phyloP scores from a whole-genome alignment of 2,113 vertebrate species.

The Laticauda laticaudata region DNA sequence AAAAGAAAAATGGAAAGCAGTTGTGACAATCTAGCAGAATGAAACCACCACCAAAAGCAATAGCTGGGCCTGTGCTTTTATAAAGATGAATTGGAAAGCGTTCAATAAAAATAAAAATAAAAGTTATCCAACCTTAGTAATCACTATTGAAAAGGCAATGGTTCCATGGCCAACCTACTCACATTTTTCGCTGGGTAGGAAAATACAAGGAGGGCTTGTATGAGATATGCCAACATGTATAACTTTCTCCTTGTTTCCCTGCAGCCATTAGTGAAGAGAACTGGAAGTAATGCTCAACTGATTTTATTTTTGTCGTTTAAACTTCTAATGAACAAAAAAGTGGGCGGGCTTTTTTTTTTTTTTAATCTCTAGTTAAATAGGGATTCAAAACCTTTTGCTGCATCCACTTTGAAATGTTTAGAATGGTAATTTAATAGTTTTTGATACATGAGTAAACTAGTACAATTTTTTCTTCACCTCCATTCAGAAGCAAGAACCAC shows the following conservation, averaged over 20 bases:
- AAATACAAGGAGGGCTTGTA: not conserved
- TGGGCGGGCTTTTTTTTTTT: not conserved
- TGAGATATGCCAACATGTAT: not conserved
- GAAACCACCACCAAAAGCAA: not conserved
- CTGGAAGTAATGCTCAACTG: not conserved
- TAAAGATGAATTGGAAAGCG: not conserved
- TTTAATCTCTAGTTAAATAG: not conserved
- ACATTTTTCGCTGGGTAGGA: not conserved
- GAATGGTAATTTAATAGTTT: not conserved
- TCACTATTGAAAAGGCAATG: not conserved
- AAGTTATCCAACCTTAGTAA: not conserved
- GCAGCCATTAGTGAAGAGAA: not conserved
- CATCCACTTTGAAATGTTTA: not conserved
- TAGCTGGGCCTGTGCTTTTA: not conserved
- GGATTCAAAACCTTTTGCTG: not conserved
- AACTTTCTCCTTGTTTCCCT: not conserved
- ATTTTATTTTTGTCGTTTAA: not conserved
- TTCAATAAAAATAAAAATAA: not conserved
- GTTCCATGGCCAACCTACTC: not conserved
- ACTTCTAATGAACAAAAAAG: not conserved
- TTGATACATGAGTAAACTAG: not conserved
- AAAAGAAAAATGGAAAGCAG: not conserved
- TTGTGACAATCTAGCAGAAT: not conserved
- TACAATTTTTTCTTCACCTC: not conserved
- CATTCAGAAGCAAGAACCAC: not conserved